Conservation (phyloP, 2,113 vertebrate genomes). For the Notarius lentiginosus region DNA sequence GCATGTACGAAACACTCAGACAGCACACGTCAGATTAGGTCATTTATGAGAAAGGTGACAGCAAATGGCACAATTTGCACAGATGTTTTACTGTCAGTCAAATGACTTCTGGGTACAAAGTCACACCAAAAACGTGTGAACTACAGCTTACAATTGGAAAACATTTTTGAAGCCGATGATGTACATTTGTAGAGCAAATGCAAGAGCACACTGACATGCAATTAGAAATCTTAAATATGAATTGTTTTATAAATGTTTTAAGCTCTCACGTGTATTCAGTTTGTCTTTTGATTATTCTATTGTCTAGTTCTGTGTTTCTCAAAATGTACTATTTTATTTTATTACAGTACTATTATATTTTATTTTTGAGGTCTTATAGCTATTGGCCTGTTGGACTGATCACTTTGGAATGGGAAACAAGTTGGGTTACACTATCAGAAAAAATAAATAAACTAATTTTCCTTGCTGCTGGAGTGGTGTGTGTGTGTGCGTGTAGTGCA, state of each 20-base stretch:
- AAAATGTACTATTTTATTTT: background rate
- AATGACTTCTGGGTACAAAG: background rate
- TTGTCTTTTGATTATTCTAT: background rate
- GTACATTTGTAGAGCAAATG: background rate
- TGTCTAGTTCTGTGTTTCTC: background rate
- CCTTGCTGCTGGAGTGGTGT: background rate
- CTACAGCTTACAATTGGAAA: background rate
- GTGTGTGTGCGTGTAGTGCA: rapidly evolving
- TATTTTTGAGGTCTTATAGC: background rate
- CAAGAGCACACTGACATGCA: background rate
- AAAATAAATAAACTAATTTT: background rate
- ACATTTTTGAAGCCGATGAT: background rate
- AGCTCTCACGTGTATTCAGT: background rate
- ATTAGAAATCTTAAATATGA: background rate
- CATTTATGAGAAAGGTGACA: background rate
- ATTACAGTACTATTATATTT: background rate
- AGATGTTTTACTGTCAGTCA: background rate
- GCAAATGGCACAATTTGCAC: background rate
- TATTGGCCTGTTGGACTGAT: background rate
- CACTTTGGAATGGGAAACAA: background rate
- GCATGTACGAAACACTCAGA: background rate
- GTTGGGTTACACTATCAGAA: background rate
- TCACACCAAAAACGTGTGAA: constrained; percentile 8
- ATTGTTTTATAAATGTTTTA: background rate
- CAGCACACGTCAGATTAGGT: background rate